Conservation (phyloP, 1,140 invertebrate species). For the Bombus confusus region DNA sequence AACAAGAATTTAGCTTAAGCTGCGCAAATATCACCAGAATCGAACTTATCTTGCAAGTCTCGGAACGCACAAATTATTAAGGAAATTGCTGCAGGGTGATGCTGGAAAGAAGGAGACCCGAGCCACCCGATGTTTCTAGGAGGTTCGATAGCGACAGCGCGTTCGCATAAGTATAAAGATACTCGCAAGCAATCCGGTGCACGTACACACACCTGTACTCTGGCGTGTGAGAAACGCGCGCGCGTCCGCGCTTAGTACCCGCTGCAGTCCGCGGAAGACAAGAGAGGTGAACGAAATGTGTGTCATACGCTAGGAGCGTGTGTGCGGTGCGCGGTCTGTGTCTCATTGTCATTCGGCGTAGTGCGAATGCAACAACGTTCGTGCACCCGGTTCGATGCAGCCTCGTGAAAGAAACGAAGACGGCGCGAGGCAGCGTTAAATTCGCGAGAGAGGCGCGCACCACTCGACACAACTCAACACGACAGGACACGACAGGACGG, state of each 20-base stretch:
- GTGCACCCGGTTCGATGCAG: slow-evolving; percentile 33
- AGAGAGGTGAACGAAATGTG: slow-evolving; percentile 69
- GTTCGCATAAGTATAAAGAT: background rate
- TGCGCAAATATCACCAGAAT: background rate
- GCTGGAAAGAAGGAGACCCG: background rate
- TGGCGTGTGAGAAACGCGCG: slow-evolving; percentile 12
- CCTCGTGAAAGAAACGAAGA: slow-evolving; percentile 50
- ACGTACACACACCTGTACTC: background rate
- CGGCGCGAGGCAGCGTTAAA: slow-evolving; percentile 34
- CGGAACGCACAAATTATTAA: background rate
- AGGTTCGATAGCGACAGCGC: slow-evolving; percentile 56
- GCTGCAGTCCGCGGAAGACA: slow-evolving; percentile 61
- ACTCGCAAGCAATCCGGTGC: background rate
- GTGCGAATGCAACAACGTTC: slow-evolving; percentile 55
- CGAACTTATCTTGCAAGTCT: too few species aligned
- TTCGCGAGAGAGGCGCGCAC: slow-evolving; percentile 27
- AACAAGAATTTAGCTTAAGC: background rate
- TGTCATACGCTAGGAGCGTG: slow-evolving; percentile 66
- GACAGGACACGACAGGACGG: slow-evolving; percentile 1
- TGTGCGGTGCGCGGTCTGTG: slow-evolving; percentile 43
- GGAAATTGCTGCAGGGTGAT: background rate
- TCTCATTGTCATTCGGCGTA: slow-evolving; percentile 67
- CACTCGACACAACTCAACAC: background rate
- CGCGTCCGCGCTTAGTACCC: slow-evolving; percentile 22
- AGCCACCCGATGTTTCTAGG: slow-evolving; percentile 72